Percentiles rank a stretch among this genome's conserved stretches.
Conservation (phyloP, 2,888 invertebrate genomes). For the Eurois occulta region DNA sequence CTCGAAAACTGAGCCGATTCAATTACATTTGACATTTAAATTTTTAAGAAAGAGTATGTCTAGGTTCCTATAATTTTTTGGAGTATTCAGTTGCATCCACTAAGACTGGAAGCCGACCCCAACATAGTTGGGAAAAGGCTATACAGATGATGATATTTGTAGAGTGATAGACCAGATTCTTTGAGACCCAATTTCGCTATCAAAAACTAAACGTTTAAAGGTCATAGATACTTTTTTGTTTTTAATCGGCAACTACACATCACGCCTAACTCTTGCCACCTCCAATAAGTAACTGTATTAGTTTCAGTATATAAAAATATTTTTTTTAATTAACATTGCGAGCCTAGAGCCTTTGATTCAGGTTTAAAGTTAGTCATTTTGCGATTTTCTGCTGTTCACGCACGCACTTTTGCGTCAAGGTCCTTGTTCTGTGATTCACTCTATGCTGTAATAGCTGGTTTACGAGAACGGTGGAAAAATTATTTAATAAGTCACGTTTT, state of each 20-base stretch:
- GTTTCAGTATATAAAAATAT: conserved; percentile 20
- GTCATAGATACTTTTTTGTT: neutral
- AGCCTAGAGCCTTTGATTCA: neutral
- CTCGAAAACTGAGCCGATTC: too few species aligned
- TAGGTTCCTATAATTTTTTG: too few species aligned
- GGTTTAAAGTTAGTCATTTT: neutral
- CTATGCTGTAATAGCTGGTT: neutral
- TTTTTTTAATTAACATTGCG: conserved; percentile 4
- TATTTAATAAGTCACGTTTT: neutral
- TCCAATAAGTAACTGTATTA: conserved; percentile 2
- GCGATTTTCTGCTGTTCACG: neutral
- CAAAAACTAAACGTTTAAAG: neutral
- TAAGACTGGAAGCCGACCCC: too few species aligned
- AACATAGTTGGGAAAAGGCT: too few species aligned
- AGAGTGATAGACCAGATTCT: too few species aligned
- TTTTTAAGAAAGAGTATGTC: too few species aligned
- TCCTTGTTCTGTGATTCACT: conserved; percentile 13
- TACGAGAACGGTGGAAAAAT: neutral
- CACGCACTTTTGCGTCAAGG: conserved; percentile 27
- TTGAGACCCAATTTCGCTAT: neutral
- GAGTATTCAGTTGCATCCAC: too few species aligned
- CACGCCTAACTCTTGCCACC: neutral
- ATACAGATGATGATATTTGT: too few species aligned
- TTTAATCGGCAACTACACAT: neutral
- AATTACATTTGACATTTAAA: too few species aligned